Evolutionary conservation across 2,797 vertebrate genomes (phyloP), one percentile per base, ranked within the genome.

Genomic region (Aythya fuligula): DNA sequence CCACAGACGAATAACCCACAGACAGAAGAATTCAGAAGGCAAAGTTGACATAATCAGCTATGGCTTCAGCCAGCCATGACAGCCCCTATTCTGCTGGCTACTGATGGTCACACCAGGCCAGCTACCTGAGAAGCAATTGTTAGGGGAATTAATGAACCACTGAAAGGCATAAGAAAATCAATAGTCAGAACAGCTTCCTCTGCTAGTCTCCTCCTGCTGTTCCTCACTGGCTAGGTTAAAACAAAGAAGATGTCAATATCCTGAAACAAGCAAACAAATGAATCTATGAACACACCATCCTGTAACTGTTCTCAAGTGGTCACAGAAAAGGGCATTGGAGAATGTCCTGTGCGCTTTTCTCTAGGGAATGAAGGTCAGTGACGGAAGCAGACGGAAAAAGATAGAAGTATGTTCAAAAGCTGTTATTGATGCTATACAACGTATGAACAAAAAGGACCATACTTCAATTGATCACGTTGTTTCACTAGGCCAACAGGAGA

Each of bases 71-170:
- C 57, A 60, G 51, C 64, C 60, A 69, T 34, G 56, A 87, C 38
- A 92, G 36, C 14, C 32, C 54, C 51, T 64, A 7, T 58, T 93
- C 67, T 87, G 22, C 38, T 76, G 65, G 60, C 20, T 84, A 74
- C 88, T 57, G 64, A 86, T 38, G 72, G 78, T 85, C 92, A 92
- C 78, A 79, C 49, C 72, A 75, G 92, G 30, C 38, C 81, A 94
- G 74, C 67, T 54, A 43, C 78, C 89, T 34, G 78, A 93, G 95
- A 85, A 94, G 51, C 49, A 93, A 70, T 81, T 88, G 84, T 94
- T 96, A 94, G 53, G 64, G 85, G 91, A 95, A 92, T 94, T 96
- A 95, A 96, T 95, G 95, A 96, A 95, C 83, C 57, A 57, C 85
- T 41, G 41, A 97, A 92, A 73, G 57, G 86, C 64, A 87, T 56